Evolutionary conservation across 2,888 invertebrate species (phyloP).

Genomic region (Nemotelus nigrinus): DNA sequence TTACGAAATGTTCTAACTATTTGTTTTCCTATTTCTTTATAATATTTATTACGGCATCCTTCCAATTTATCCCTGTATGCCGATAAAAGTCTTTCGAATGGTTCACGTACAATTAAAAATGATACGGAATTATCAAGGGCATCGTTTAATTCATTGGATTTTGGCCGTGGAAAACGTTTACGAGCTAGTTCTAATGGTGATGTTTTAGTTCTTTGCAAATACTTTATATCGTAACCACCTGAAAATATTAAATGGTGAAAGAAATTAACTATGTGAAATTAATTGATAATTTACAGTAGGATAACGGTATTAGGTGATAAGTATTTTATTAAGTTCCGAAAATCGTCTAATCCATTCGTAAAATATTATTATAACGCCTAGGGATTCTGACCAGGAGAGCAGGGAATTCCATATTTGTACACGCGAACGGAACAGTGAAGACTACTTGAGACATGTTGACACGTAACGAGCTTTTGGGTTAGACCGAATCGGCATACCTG

Average conservation of each 20-base stretch:
- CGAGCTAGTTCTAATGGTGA: slow-evolving; percentile 75
- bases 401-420: no score
- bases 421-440: no score
- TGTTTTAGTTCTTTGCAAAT: slow-evolving; percentile 69
- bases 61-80: slow-evolving; percentile 81
- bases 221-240: slow-evolving; percentile 72
- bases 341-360: no score
- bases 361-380: no score
- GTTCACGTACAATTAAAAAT: slow-evolving; percentile 76
- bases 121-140: slow-evolving; percentile 72
- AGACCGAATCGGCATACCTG: no score
- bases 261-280: no score
- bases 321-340: no score
- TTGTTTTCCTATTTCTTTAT: slow-evolving; percentile 73
- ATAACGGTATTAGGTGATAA: no score
- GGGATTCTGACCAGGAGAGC: no score
- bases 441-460: no score
- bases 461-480: no score
- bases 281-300: no score
- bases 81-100: slow-evolving; percentile 76
- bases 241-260: slow-evolving; percentile 49
- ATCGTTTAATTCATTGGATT: slow-evolving; percentile 72
- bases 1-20: slow-evolving; percentile 72
- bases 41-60: slow-evolving; percentile 74
- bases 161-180: slow-evolving; percentile 75